Percentiles rank a stretch among this genome's conserved stretches.
These are phyloP conservation scores for Drosophila lacteicornis DNA, from an alignment of 1,140 invertebrate species.

Conservation along the genomic window DNA sequence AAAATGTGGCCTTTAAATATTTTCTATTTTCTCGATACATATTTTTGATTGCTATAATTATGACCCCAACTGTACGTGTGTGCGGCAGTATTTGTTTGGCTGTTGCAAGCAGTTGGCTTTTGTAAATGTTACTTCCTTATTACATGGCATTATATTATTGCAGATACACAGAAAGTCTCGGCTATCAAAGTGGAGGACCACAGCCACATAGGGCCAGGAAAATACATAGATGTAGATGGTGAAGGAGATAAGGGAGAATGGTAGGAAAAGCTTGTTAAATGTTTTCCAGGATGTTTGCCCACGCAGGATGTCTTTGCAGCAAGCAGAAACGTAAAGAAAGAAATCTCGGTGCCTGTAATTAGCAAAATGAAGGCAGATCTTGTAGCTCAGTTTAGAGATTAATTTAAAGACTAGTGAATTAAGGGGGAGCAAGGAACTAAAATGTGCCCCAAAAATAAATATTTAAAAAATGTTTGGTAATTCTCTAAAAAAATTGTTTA, in stretches of 20 bases:
- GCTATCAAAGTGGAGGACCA: conserved; percentile 39
- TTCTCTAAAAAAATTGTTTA: too few species aligned
- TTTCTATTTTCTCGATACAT: not conserved
- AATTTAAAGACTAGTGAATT: not conserved
- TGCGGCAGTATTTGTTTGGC: conserved; percentile 28
- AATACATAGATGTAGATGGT: conserved; percentile 2
- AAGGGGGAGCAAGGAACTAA: not conserved
- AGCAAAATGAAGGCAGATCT: conserved; percentile 10
- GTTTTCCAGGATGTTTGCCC: conserved; percentile 44
- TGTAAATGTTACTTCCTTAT: conserved; percentile 81
- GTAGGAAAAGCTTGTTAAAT: conserved; percentile 31
- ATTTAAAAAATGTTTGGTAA: too few species aligned
- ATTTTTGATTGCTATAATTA: not conserved
- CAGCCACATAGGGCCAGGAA: conserved; percentile 18
- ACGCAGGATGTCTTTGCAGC: conserved; percentile 38
- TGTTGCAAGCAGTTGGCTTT: conserved; percentile 76
- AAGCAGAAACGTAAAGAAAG: conserved; percentile 25
- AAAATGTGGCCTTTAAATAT: not conserved
- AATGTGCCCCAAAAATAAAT: too few species aligned
- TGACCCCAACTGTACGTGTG: not conserved
- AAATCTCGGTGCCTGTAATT: conserved; percentile 31
- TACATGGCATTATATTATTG: conserved; percentile 63
- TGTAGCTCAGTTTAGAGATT: conserved; percentile 4
- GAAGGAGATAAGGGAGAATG: not conserved
- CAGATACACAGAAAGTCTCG: conserved; percentile 29